A percentile compares a stretch with the other conserved stretches of the same genome.
phyloP scores from a whole-genome alignment of 2,113 vertebrate species.

The Hippotragus niger region DNA sequence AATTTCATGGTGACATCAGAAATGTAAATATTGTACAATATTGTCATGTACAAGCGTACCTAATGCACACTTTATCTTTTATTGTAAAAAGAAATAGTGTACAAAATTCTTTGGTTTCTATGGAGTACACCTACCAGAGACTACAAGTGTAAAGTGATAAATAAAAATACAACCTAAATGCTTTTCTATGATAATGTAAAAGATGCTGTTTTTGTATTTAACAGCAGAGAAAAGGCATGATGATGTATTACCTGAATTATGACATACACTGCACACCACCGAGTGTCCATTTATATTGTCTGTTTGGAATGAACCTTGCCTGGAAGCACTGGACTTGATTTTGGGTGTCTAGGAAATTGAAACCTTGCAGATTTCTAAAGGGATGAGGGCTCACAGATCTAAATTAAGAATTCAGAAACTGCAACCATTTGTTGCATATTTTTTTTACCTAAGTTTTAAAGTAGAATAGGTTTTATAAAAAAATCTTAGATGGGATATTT shows the following conservation, averaged over 20 bases:
- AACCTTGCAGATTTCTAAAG: slow-evolving; percentile 73
- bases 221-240: slow-evolving; percentile 88
- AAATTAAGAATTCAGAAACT: slow-evolving; percentile 68
- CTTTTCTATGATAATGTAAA: slow-evolving; percentile 96
- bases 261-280: slow-evolving; percentile 82
- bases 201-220: slow-evolving; percentile 90
- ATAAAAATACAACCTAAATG: slow-evolving; percentile 94
- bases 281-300: slow-evolving; percentile 82
- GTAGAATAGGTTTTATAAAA: slow-evolving; percentile 78
- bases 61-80: slow-evolving; percentile 99
- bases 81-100: slow-evolving; percentile 99
- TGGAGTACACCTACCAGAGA: slow-evolving; percentile 92
- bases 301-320: slow-evolving; percentile 88
- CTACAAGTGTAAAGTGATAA: slow-evolving; percentile 91
- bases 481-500: slow-evolving; percentile 79
- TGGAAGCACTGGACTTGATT: slow-evolving; percentile 75
- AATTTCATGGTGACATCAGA: slow-evolving; percentile 96
- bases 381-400: slow-evolving; percentile 79
- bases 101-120: slow-evolving; percentile 99
- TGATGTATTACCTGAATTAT: slow-evolving; percentile 83
- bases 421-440: slow-evolving; percentile 78
- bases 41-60: slow-evolving; percentile 99
- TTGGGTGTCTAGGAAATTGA: slow-evolving; percentile 77
- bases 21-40: slow-evolving; percentile 99
- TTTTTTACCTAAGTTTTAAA: slow-evolving; percentile 78